Conservation (phyloP, 2,888 invertebrate species). For the Eupithecia insigniata region DNA sequence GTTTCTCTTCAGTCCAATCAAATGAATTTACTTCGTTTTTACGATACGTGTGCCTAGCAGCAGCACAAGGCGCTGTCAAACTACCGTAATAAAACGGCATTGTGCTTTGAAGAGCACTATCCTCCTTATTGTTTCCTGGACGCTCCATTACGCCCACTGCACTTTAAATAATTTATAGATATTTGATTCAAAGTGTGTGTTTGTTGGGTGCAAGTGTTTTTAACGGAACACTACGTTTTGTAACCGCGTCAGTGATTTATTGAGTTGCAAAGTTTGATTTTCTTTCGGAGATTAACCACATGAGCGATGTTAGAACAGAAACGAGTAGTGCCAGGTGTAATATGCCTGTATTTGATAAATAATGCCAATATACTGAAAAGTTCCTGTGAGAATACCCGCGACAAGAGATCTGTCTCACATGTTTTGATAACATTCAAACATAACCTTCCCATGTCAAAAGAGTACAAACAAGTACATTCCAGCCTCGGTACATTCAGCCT, state of each 20-base stretch:
- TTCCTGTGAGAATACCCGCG: slow-evolving; percentile 17
- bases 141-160: slow-evolving; percentile 45
- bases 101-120: slow-evolving; percentile 36
- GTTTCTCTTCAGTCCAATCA: background rate
- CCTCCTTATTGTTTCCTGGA: slow-evolving; percentile 46
- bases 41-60: background rate
- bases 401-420: slow-evolving; percentile 20
- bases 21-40: background rate
- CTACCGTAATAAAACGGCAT: slow-evolving; percentile 39
- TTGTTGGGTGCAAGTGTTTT: slow-evolving; percentile 1
- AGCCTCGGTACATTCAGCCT: background rate
- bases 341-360: background rate
- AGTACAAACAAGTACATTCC: background rate
- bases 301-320: background rate
- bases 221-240: background rate
- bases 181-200: slow-evolving; percentile 18
- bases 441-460: slow-evolving; percentile 13
- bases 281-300: background rate
- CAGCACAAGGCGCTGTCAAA: slow-evolving; percentile 27
- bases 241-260: background rate
- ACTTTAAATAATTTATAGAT: slow-evolving; percentile 41
- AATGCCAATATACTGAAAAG: background rate
- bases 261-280: background rate
- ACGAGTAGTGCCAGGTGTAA: no score
- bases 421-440: slow-evolving; percentile 35